These are phyloP conservation scores for Ormia ochracea DNA, from an alignment of 2,888 invertebrate genomes.

Conservation along the genomic window DNA sequence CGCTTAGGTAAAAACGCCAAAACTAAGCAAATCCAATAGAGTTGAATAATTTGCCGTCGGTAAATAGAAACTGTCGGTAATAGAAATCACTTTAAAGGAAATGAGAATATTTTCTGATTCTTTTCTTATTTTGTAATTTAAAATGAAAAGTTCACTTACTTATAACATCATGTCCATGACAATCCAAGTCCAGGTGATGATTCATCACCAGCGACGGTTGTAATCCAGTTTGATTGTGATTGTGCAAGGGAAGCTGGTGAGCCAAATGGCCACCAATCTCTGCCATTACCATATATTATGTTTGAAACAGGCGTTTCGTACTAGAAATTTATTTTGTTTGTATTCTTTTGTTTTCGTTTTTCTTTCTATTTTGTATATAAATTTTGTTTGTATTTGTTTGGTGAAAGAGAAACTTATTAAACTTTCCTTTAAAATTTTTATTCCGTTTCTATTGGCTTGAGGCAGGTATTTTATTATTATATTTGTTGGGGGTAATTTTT, in stretches of 20 bases:
- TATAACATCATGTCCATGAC: conserved; percentile 77
- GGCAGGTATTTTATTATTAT: too few species aligned
- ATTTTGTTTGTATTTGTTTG: conserved; percentile 2
- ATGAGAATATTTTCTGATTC: too few species aligned
- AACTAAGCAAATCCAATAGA: too few species aligned
- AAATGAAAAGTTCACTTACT: conserved; percentile 68
- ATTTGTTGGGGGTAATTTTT: not conserved
- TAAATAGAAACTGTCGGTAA: too few species aligned
- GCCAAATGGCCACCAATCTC: conserved; percentile 82
- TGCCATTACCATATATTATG: conserved; percentile 81
- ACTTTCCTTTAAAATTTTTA: not conserved
- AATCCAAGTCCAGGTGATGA: conserved; percentile 78
- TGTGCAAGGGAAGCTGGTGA: conserved; percentile 80
- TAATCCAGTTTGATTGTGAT: conserved; percentile 79
- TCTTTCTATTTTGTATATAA: conserved; percentile 8
- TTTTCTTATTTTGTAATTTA: not conserved
- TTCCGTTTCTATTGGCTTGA: not conserved
- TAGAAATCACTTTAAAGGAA: too few species aligned
- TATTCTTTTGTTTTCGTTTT: too few species aligned
- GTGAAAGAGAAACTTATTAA: not conserved
- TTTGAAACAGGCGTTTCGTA: conserved; percentile 69
- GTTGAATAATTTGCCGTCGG: too few species aligned
- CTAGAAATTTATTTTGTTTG: too few species aligned
- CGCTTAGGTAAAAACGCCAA: too few species aligned
- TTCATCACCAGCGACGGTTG: conserved; percentile 82